Percentiles rank a stretch among this genome's conserved stretches.
phyloP scores from a whole-genome alignment of 2,113 vertebrate species.

The Pycnonotus jocosus region DNA sequence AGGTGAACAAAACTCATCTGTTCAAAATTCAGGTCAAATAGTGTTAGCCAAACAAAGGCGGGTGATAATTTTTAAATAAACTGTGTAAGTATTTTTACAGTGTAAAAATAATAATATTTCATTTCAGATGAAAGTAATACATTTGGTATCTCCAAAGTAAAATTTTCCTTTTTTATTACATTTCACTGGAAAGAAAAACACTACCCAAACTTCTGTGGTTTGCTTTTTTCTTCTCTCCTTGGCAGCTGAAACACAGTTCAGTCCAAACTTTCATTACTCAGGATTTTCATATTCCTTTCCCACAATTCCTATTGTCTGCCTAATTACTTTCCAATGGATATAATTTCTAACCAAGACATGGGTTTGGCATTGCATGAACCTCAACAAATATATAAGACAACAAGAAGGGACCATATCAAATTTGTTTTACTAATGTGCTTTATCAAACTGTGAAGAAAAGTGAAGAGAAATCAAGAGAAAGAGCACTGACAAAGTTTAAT shows the following conservation, averaged over 20 bases:
- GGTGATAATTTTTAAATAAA: not conserved
- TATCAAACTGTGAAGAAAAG: not conserved
- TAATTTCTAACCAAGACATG: not conserved
- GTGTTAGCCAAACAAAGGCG: not conserved
- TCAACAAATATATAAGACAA: not conserved
- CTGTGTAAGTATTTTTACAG: not conserved
- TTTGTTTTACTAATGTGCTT: not conserved
- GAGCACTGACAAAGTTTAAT: not conserved
- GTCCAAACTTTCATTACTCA: not conserved
- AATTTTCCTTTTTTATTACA: not conserved
- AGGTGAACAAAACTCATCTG: not conserved
- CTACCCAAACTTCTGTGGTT: not conserved
- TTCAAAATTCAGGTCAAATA: not conserved
- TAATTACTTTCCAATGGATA: not conserved
- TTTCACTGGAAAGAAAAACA: not conserved
- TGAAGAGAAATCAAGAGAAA: not conserved
- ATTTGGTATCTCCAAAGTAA: not conserved
- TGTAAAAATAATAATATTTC: not conserved
- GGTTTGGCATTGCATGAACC: not conserved
- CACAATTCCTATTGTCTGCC: rapidly evolving
- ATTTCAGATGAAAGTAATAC: not conserved
- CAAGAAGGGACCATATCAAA: not conserved
- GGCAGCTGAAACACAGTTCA: not conserved
- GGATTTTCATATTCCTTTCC: not conserved
- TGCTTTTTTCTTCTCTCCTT: not conserved